Evolutionary conservation across 2,797 vertebrate species (phyloP).

Genomic region (Ctenopoma multispine): DNA sequence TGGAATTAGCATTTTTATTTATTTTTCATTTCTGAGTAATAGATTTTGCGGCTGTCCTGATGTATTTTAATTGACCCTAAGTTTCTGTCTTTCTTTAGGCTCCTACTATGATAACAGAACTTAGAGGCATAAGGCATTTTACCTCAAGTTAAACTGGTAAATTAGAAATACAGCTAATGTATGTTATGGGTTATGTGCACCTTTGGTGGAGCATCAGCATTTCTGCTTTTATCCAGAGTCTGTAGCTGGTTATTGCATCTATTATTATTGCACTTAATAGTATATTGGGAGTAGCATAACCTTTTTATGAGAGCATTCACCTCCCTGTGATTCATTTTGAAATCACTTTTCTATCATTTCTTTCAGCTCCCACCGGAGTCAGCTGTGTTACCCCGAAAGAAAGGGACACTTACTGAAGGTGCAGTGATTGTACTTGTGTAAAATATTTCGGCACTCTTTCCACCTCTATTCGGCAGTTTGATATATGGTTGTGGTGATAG

Average conservation of each 20-base stretch:
- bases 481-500: conserved; percentile 71
- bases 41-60: conserved; percentile 57
- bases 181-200: not conserved
- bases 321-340: conserved; percentile 52
- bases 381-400: conserved; percentile 27
- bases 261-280: conserved; percentile 45
- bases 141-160: conserved; percentile 2
- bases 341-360: conserved; percentile 49
- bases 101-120: conserved; percentile 6
- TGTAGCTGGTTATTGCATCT: conserved; percentile 57
- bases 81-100: conserved; percentile 5
- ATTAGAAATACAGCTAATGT: conserved; percentile 1
- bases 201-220: conserved; percentile 31
- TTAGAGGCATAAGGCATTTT: not conserved
- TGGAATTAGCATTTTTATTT: conserved; percentile 49
- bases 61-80: conserved; percentile 48
- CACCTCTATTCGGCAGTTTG: conserved; percentile 72
- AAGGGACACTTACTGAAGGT: conserved; percentile 63
- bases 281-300: conserved; percentile 50
- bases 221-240: conserved; percentile 24
- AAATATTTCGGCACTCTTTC: conserved; percentile 72
- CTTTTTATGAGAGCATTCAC: conserved; percentile 41
- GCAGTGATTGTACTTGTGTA: conserved; percentile 64
- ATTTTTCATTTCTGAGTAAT: conserved; percentile 59
- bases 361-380: conserved; percentile 41